Conservation (phyloP, 2,113 vertebrate species). For the Cyanoderma ruficeps region DNA sequence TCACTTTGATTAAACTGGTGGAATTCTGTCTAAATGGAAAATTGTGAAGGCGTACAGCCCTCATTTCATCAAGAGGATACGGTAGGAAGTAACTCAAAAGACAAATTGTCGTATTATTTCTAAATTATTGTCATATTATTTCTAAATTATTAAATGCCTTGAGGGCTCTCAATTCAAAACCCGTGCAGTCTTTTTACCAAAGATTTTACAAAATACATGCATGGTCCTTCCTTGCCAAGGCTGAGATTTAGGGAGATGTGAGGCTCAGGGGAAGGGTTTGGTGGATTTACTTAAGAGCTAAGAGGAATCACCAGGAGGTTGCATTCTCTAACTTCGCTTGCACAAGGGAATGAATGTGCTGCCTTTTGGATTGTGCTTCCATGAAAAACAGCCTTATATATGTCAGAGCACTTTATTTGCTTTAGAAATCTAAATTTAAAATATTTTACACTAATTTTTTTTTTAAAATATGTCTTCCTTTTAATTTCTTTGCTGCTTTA, state of each 20-base stretch:
- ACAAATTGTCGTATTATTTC: not conserved
- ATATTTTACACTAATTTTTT: not conserved
- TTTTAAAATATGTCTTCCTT: not conserved
- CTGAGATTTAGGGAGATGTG: not conserved
- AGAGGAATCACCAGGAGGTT: not conserved
- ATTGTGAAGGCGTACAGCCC: conserved; percentile 67
- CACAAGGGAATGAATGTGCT: not conserved
- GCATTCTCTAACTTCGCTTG: not conserved
- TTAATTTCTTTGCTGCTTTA: not conserved
- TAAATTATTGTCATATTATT: not conserved
- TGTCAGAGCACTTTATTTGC: not conserved
- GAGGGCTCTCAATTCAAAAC: not conserved
- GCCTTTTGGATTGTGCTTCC: not conserved
- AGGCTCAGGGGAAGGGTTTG: not conserved
- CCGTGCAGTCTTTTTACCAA: not conserved
- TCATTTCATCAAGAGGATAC: conserved; percentile 14
- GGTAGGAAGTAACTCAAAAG: conserved; percentile 27
- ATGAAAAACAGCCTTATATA: not conserved
- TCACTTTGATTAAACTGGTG: conserved; percentile 78
- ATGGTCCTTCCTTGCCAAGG: not conserved
- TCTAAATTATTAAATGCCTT: not conserved
- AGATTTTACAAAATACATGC: not conserved
- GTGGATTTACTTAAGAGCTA: not conserved
- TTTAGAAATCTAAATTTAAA: not conserved
- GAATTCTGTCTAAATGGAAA: conserved; percentile 80